Conservation (phyloP, 1,140 invertebrate species). For the Platorchestia sp. region DNA sequence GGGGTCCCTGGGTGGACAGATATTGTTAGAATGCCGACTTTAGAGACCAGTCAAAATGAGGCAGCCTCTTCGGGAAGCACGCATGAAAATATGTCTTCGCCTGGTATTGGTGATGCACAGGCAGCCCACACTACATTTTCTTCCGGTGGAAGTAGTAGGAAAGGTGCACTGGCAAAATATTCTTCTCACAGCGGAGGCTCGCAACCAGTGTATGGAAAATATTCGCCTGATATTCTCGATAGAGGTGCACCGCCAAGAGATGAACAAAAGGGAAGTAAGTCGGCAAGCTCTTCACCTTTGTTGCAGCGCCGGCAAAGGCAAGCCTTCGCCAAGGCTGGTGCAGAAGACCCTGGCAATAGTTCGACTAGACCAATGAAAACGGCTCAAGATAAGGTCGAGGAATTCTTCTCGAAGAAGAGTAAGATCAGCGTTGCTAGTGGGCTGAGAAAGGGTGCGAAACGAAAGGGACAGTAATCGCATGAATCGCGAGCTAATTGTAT, state of each 20-base stretch:
- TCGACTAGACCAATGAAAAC: not conserved
- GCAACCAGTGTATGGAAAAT: not conserved
- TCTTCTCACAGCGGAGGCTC: not conserved
- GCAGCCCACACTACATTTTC: not conserved
- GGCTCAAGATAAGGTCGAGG: not conserved
- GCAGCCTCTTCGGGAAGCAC: not conserved
- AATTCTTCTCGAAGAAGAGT: not conserved
- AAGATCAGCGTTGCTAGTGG: not conserved
- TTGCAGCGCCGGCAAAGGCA: not conserved
- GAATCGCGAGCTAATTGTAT: not conserved
- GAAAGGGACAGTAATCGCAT: not conserved
- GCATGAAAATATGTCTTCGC: not conserved
- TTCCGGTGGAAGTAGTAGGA: not conserved
- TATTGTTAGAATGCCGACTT: not conserved
- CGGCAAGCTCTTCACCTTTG: not conserved
- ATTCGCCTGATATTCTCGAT: not conserved
- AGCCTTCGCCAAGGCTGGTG: not conserved
- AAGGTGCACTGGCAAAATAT: not conserved
- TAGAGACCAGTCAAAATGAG: not conserved
- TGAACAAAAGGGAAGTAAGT: not conserved
- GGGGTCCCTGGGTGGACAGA: conserved; percentile 29
- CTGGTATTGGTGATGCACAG: not conserved
- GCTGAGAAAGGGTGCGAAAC: not conserved
- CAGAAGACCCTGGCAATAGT: not conserved
- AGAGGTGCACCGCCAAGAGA: not conserved